Conservation (phyloP, 1,140 invertebrate genomes). For the Anthonomus grandis region DNA sequence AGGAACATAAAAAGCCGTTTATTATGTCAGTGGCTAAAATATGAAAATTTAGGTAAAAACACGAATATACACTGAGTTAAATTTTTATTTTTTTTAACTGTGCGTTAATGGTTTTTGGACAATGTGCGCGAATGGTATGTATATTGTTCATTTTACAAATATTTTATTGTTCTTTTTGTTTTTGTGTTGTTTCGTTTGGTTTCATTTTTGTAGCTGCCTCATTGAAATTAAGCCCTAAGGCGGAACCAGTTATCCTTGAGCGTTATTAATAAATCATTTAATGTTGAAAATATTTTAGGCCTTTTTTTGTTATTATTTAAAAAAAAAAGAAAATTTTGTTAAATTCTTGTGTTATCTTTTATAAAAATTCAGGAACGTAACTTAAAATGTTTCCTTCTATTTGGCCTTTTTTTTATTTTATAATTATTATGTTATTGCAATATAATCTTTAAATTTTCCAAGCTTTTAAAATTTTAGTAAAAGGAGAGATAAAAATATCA, state of each 20-base stretch:
- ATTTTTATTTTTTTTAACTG: conserved; percentile 45
- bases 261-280: conserved; percentile 36
- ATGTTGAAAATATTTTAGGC: conserved; percentile 1
- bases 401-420: too few species aligned
- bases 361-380: too few species aligned
- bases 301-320: too few species aligned
- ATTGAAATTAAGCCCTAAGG: conserved; percentile 44
- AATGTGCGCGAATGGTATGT: conserved; percentile 48
- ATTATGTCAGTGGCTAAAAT: conserved; percentile 28
- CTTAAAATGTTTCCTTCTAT: too few species aligned
- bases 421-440: too few species aligned
- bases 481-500: too few species aligned
- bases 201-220: conserved; percentile 35
- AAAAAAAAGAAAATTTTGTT: too few species aligned
- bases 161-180: conserved; percentile 15
- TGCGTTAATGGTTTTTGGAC: conserved; percentile 47
- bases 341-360: too few species aligned
- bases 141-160: conserved; percentile 43
- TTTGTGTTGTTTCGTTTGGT: conserved; percentile 16
- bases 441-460: too few species aligned
- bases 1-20: conserved; percentile 26
- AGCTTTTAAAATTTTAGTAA: too few species aligned
- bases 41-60: conserved; percentile 38
- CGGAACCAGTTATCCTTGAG: conserved; percentile 44
- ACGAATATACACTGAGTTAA: conserved; percentile 45